A percentile compares a stretch with the other conserved stretches of the same genome.
phyloP scores from a whole-genome alignment of 2,888 invertebrate species.

The Creontiades dilutus region DNA sequence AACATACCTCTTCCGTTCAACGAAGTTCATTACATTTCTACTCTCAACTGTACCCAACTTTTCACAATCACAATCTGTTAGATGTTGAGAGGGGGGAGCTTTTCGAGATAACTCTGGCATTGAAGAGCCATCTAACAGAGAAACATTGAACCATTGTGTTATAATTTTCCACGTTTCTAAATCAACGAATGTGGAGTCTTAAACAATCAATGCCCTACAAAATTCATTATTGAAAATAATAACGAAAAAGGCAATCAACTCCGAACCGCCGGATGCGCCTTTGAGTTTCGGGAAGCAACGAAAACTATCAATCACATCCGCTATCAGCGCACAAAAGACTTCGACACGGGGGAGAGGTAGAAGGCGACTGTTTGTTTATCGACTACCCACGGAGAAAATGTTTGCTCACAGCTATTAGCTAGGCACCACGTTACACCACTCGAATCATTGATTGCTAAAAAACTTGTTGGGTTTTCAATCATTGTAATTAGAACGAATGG shows the following conservation, averaged over 20 bases:
- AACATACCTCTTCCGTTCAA: too few relatives aligned
- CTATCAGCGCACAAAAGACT: constrained; percentile 24
- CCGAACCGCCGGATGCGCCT: constrained; percentile 18
- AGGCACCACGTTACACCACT: background rate
- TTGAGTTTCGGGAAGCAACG: background rate
- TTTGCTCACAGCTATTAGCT: background rate
- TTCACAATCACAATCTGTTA: too few relatives aligned
- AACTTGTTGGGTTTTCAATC: background rate
- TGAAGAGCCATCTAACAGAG: too few relatives aligned
- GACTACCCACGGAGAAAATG: background rate
- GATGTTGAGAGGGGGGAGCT: too few relatives aligned
- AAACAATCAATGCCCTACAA: too few relatives aligned
- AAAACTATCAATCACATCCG: background rate
- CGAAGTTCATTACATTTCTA: too few relatives aligned
- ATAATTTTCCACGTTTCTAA: too few relatives aligned
- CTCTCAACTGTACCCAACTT: too few relatives aligned
- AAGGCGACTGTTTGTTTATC: constrained; percentile 2
- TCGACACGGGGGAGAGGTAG: background rate
- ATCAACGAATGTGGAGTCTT: too few relatives aligned
- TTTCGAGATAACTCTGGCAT: too few relatives aligned
- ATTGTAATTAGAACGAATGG: background rate
- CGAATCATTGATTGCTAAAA: background rate
- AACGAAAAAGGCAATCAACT: background rate
- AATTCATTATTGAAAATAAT: too few relatives aligned
- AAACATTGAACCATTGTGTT: too few relatives aligned